Conservation (phyloP, 2,797 vertebrate species). For the Arremon aurantiirostris region DNA sequence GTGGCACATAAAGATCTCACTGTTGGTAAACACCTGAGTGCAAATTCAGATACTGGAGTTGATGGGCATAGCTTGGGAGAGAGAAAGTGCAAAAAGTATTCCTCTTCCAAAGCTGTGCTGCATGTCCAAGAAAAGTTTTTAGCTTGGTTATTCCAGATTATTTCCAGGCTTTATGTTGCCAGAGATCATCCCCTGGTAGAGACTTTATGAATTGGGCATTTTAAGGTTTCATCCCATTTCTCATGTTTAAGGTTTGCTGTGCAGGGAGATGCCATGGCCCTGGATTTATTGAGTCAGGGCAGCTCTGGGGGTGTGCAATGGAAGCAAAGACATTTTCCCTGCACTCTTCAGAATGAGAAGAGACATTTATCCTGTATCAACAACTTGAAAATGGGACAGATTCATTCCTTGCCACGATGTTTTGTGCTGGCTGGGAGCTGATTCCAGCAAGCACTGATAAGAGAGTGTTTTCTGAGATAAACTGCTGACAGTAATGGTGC, state of each 20-base stretch:
- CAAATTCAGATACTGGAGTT: background rate
- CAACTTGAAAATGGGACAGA: background rate
- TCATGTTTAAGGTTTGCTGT: background rate
- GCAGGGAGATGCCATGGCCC: background rate
- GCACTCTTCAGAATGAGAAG: background rate
- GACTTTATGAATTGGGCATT: background rate
- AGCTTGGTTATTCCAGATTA: background rate
- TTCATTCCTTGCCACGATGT: background rate
- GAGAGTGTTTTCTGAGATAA: background rate
- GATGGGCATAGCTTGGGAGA: background rate
- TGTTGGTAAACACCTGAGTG: background rate
- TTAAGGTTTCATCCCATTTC: background rate
- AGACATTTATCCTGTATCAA: constrained; percentile 12
- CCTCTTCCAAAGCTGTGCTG: background rate
- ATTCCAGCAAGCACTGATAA: constrained; percentile 10
- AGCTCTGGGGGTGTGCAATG: background rate
- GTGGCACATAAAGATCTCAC: background rate
- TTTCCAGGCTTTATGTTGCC: background rate
- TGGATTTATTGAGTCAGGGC: background rate
- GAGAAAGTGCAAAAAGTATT: background rate
- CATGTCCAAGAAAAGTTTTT: background rate
- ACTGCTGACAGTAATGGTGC: background rate
- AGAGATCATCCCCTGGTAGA: background rate
- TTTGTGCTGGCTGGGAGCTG: background rate
- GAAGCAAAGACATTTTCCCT: background rate